These are phyloP conservation scores for Agonopterix arenella DNA, from an alignment of 2,888 invertebrate genomes.

Conservation along the genomic window DNA sequence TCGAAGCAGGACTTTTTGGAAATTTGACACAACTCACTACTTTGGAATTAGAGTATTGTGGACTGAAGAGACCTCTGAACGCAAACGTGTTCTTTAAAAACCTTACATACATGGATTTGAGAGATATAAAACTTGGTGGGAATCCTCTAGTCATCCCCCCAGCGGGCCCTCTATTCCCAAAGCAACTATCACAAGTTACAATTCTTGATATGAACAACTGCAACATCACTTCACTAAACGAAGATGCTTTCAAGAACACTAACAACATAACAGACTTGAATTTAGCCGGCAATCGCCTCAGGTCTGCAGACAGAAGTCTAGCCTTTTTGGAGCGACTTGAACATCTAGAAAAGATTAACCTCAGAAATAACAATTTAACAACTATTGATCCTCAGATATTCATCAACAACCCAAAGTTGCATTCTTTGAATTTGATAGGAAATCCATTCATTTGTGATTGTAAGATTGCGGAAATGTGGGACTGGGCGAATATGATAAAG, in stretches of 20 bases:
- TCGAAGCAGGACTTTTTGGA: conserved; percentile 81
- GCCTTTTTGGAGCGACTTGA: conserved; percentile 74
- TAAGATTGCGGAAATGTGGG: conserved; percentile 82
- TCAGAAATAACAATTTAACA: conserved; percentile 79
- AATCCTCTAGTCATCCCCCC: conserved; percentile 80
- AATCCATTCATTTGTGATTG: conserved; percentile 85
- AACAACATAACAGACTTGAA: conserved; percentile 79
- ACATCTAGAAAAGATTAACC: conserved; percentile 77
- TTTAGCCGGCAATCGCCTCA: conserved; percentile 77
- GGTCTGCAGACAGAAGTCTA: conserved; percentile 63
- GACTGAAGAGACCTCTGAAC: conserved; percentile 78
- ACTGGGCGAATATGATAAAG: conserved; percentile 82
- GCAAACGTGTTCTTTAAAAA: conserved; percentile 82
- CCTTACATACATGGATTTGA: conserved; percentile 78
- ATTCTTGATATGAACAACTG: conserved; percentile 81
- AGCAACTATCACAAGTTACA: conserved; percentile 79
- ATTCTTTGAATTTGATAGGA: conserved; percentile 79
- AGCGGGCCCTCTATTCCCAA: conserved; percentile 78
- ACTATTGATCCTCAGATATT: conserved; percentile 76
- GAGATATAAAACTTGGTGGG: conserved; percentile 81
- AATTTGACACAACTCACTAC: conserved; percentile 81
- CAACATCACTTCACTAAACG: conserved; percentile 76
- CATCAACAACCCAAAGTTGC: conserved; percentile 73
- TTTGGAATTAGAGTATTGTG: conserved; percentile 82
- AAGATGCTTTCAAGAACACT: conserved; percentile 78